Evolutionary conservation across 2,797 vertebrate species (phyloP).

Genomic region (Selene dorsalis): DNA sequence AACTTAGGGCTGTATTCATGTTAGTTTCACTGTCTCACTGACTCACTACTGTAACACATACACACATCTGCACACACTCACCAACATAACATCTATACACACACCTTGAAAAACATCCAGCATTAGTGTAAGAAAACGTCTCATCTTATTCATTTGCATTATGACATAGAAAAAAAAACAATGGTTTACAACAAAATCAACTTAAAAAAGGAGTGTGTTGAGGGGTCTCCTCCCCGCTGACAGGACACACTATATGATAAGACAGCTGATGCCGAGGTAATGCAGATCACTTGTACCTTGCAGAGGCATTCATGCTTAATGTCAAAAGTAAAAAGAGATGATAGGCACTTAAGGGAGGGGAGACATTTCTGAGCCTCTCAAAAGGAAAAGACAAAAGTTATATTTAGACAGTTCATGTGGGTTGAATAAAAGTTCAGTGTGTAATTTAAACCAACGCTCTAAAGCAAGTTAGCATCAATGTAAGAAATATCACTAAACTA

Average conservation of each 20-base stretch:
- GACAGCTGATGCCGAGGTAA: slow-evolving; percentile 6
- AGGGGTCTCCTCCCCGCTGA: neutral
- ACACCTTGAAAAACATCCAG: neutral
- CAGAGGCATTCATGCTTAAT: neutral
- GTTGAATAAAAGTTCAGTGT: neutral
- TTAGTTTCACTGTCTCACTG: neutral
- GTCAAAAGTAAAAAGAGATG: neutral
- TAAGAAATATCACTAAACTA: neutral
- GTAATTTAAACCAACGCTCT: neutral
- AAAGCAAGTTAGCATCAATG: neutral
- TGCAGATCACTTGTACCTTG: slow-evolving; percentile 2
- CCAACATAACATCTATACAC: neutral
- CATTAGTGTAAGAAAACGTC: neutral
- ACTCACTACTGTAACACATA: neutral
- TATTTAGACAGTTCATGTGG: neutral
- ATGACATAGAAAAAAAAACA: no score
- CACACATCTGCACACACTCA: neutral
- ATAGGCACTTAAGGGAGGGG: neutral
- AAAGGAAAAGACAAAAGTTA: neutral
- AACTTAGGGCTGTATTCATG: neutral
- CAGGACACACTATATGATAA: neutral
- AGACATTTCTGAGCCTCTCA: neutral
- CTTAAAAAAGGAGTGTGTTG: neutral
- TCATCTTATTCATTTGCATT: neutral
- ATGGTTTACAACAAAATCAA: neutral